Conservation (phyloP, 2,888 invertebrate species). For the Dastarcus helophoroides region DNA sequence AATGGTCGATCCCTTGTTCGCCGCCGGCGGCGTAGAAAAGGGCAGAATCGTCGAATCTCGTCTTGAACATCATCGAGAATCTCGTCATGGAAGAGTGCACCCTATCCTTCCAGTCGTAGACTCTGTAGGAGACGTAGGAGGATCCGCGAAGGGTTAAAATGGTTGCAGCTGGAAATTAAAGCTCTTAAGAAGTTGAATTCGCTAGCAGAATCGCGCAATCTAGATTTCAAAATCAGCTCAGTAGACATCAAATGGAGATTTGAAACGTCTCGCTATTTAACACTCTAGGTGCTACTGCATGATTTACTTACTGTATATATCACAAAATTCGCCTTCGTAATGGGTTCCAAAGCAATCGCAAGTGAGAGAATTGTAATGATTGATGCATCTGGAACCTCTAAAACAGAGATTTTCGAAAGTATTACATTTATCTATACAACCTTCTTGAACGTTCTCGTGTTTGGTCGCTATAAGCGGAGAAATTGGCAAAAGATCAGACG, state of each 20-base stretch:
- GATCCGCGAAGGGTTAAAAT: conserved; percentile 79
- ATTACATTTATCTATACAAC: conserved; percentile 74
- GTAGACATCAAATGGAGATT: neutral
- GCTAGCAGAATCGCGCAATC: no score
- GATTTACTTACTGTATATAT: conserved; percentile 68
- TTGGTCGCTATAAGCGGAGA: conserved; percentile 76
- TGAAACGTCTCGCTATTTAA: conserved; percentile 7
- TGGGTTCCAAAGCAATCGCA: conserved; percentile 90
- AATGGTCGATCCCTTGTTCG: conserved; percentile 76
- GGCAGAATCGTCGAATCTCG: conserved; percentile 82
- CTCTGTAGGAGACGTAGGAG: conserved; percentile 83
- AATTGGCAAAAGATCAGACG: conserved; percentile 70
- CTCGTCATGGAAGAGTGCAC: conserved; percentile 79
- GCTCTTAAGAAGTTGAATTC: no score
- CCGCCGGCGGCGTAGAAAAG: conserved; percentile 89
- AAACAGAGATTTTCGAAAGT: conserved; percentile 78
- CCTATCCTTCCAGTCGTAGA: conserved; percentile 86
- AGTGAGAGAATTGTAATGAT: conserved; percentile 78
- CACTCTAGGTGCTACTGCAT: neutral
- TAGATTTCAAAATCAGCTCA: conserved; percentile 12
- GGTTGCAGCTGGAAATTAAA: conserved; percentile 61
- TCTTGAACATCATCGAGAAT: conserved; percentile 84
- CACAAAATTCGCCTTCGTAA: conserved; percentile 86
- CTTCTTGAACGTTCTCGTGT: conserved; percentile 81
- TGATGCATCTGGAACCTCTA: conserved; percentile 77